These are phyloP conservation scores for Autographa gamma DNA, from an alignment of 2,888 invertebrate species.

Conservation along the genomic window DNA sequence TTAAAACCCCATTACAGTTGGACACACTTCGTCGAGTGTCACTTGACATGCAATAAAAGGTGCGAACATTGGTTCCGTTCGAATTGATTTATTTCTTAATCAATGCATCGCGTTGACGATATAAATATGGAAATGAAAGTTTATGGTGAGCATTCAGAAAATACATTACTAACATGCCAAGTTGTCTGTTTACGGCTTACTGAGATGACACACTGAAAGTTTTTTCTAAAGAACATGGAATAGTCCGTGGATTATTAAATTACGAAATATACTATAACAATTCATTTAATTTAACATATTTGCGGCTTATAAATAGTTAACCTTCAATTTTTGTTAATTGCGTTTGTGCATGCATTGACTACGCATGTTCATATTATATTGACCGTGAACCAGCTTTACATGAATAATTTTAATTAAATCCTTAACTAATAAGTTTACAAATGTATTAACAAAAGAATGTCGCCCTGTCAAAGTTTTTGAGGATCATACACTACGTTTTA, in stretches of 20 bases:
- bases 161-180: neutral
- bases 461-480: too few relatives aligned
- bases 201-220: neutral
- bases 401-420: too few relatives aligned
- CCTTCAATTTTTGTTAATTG: too few relatives aligned
- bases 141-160: neutral
- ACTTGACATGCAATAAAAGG: neutral
- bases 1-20: neutral
- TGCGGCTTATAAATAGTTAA: too few relatives aligned
- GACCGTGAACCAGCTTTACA: neutral
- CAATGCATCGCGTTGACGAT: neutral
- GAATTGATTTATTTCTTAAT: neutral
- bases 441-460: too few relatives aligned
- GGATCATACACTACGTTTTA: too few relatives aligned
- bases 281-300: too few relatives aligned
- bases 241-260: neutral
- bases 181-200: neutral
- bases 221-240: neutral
- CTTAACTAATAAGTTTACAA: too few relatives aligned
- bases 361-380: neutral
- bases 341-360: neutral
- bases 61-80: neutral
- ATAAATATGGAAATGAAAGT: neutral
- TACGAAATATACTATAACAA: too few relatives aligned
- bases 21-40: neutral